phyloP scores from a whole-genome alignment of 2,888 invertebrate species.

The Sphaerophoria taeniata region DNA sequence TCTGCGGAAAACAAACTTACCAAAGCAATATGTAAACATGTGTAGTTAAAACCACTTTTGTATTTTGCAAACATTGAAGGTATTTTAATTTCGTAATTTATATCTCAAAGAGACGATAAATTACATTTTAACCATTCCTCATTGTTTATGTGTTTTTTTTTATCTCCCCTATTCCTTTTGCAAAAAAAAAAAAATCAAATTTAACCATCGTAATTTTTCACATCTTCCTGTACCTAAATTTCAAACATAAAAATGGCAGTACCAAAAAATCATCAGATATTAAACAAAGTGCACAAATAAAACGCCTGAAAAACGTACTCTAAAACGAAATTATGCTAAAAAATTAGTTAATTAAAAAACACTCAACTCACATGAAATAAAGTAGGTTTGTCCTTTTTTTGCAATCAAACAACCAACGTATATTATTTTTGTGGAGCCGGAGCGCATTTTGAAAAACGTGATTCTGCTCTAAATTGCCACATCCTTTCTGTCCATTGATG shows the following conservation, averaged over 20 bases:
- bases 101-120: too few species aligned
- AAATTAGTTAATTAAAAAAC: constrained; percentile 63
- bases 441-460: constrained; percentile 45
- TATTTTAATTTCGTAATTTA: too few species aligned
- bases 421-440: constrained; percentile 17
- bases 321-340: constrained; percentile 35
- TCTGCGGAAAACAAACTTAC: too few species aligned
- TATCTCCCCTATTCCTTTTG: too few species aligned
- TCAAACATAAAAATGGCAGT: background rate
- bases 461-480: constrained; percentile 40
- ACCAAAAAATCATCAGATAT: background rate
- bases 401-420: constrained; percentile 1
- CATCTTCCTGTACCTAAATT: background rate
- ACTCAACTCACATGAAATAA: constrained; percentile 42
- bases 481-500: constrained; percentile 24
- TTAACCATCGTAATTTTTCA: too few species aligned
- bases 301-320: constrained; percentile 4
- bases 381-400: background rate
- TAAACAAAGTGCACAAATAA: constrained; percentile 17
- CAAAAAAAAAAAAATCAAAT: too few species aligned
- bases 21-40: too few species aligned
- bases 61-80: too few species aligned
- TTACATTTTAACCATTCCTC: too few species aligned
- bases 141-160: too few species aligned
- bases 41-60: too few species aligned